Base-by-base conservation (phyloP, 2,797 vertebrate species). In the Tokudaia muenninki region DNA sequence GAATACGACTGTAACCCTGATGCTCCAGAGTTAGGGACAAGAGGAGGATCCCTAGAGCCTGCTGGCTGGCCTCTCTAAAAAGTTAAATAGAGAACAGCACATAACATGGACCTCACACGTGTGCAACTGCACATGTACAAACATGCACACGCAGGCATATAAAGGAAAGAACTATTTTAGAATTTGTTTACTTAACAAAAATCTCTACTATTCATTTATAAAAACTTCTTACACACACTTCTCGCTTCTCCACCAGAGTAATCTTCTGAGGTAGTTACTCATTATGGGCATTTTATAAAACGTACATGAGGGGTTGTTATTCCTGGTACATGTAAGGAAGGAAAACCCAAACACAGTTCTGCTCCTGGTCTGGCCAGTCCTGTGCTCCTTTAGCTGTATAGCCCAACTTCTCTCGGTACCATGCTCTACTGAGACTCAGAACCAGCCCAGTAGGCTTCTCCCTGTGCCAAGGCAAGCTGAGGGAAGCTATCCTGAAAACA, bases 401-500 rank as follows among this genome's bases (percentile, higher is more conserved):
- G 61, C 24, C 7, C 12, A 10, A 1, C 50, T 61, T 63, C 37
- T 91, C 37, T 67, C 5, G 13, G 37, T 6, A 24, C 12, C 14
- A 9, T 34, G 16, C 41, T 84, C 59, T 44, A 47, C 14, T 14
- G 14, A 11, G 21, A 55, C 84, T 70, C 74, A 52, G 26, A 67
- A 16, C 29, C 31, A 31, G 59, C 55, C 57, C 17, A 10, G 21
- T 16, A 55, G 17, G 59, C 12, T 19, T 67, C n/a, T 79, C 61
- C 96, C 83, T 93, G 80, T 94, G 87, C 96, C 70, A 70, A 97
- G 67, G 77, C 87, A 92, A 92, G 95, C 95, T 89, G 94, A 63
- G 84, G 96, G 96, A 98, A 93, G 37, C 74, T n/a, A 93, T 55
- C 80, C 93, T 95, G 86, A 97, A 98, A 82, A 96, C 93, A 83